Evolutionary conservation across 2,888 invertebrate species (phyloP), one percentile per base, ranked within the genome.

Genomic region (Apamea monoglypha): DNA sequence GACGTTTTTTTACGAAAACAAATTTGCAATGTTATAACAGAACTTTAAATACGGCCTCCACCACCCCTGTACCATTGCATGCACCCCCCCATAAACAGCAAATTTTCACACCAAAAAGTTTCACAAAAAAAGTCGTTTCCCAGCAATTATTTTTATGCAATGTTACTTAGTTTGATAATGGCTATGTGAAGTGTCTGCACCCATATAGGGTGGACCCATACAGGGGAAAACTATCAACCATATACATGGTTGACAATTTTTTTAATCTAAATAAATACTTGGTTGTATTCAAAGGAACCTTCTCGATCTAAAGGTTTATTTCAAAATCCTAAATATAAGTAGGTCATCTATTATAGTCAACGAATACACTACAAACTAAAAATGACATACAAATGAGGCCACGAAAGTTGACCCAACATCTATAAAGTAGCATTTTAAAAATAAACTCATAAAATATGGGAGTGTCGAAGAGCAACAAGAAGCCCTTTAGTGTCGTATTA

Each of bases 401-500:
- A 8, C 21, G 8, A 79, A 78, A 83, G 29, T 36, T 67, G 50
- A 63, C 53, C 68, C 83, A 78, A 18, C n/a, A 83, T 36, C 18
- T 18, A 44, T 1, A 56, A 78, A 56, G 63, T 53, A 36, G 56
- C 25, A 64, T 36, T 80, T 83, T 2, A 80, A 85, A 84, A 61
- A 61, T 72, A 53, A 80, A 50, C 8, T 80, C 44, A 21, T 61
- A 40, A 59, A 50, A 18, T 36, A 44, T n/a, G n/a, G 25, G 14
- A 50, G 32, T 50, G 32, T 63, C 40, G 66, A 78, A 67, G 74
- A 83, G 66, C 36, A 78, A 80, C 40, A 85, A 72, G 86, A 83
- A 90, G 82, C 85, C 81, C 29, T 76, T 36, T 36, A 67, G 82
- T 83, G 50, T 90, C 67, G 59, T 61, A 63, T 89, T 85, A 86